Evolutionary conservation across 1,140 invertebrate genomes (phyloP), one percentile per base, ranked within the genome.

Genomic region (Colletes gigas): DNA sequence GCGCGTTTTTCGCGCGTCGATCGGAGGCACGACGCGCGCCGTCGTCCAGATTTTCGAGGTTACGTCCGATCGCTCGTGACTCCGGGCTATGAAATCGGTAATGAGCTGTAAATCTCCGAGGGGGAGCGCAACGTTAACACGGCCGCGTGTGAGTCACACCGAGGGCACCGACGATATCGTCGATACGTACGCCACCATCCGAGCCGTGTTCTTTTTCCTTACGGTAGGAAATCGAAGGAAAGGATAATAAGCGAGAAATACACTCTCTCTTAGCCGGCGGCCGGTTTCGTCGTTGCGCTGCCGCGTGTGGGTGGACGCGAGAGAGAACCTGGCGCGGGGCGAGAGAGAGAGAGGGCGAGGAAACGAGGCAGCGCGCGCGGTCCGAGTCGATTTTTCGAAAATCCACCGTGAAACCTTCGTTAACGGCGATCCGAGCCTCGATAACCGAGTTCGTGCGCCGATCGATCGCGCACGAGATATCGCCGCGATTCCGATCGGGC

Each of bases 181-280:
- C 67, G 71, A 83, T 79, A 84, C 72, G 63, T 50, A 52, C 65
- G 57, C 67, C 73, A 82, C 82, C 80, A 75, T 83, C 69, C 77
- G 73, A 77, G 81, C 66, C 72, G 83, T 83, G 80, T 90, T 82
- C 83, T 88, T 85, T 87, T 88, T 81, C 83, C 74, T 84, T 85
- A 80, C 79, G 82, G 85, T 87, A 88, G 88, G 83, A 92, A 91
- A 91, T 91, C 91, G 88, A 90, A 91, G 90, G 89, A 91, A 92
- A 91, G 89, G 90, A 92, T 92, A 93, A 93, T 92, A 92, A 93
- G 91, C 91, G 88, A 92, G 91, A 92, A 92, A 92, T 92, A 91
- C 90, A 88, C 88, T 88, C 83, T 86, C 81, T 83, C 88, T 83
- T 81, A 84, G 82, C 88, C 86, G 83, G 79, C 86, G 85, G 85